phyloP scores from a whole-genome alignment of 2,888 invertebrate genomes.

The Thelaira solivaga region DNA sequence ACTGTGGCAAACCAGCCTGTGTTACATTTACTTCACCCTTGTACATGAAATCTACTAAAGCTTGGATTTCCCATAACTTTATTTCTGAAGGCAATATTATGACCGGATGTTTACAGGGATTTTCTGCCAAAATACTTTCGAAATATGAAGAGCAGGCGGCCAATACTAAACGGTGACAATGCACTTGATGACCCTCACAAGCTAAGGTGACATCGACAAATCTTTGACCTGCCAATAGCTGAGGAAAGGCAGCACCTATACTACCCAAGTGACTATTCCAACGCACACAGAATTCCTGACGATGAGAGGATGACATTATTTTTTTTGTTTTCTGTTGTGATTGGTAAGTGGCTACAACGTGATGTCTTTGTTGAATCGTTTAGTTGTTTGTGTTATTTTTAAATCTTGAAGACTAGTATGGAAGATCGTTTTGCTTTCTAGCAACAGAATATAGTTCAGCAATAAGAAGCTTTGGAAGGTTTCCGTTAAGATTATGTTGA shows the following conservation, averaged over 20 bases:
- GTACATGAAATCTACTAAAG: slow-evolving; percentile 93
- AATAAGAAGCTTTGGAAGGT: neutral
- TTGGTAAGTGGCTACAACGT: slow-evolving; percentile 3
- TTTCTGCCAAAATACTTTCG: slow-evolving; percentile 86
- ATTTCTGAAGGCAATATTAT: slow-evolving; percentile 89
- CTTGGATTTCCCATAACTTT: slow-evolving; percentile 90
- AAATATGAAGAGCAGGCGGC: slow-evolving; percentile 92
- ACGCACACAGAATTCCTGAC: slow-evolving; percentile 77
- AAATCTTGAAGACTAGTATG: slow-evolving; percentile 51
- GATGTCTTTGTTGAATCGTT: neutral
- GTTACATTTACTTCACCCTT: slow-evolving; percentile 92
- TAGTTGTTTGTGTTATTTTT: neutral
- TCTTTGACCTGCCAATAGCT: slow-evolving; percentile 75
- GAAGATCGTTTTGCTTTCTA: slow-evolving; percentile 21
- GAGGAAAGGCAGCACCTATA: slow-evolving; percentile 77
- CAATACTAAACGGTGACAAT: slow-evolving; percentile 91
- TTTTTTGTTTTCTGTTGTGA: too few relatives aligned
- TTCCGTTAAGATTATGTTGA: neutral
- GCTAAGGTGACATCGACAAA: slow-evolving; percentile 93
- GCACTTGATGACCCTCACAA: slow-evolving; percentile 88
- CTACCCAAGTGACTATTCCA: slow-evolving; percentile 78
- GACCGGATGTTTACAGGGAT: slow-evolving; percentile 91
- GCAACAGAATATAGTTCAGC: neutral
- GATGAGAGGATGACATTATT: slow-evolving; percentile 64
- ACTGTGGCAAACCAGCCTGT: slow-evolving; percentile 87